A percentile compares a stretch with the other conserved stretches of the same genome.
Conservation (phyloP, 1,140 invertebrate species). For the Adoxophyes honmai region DNA sequence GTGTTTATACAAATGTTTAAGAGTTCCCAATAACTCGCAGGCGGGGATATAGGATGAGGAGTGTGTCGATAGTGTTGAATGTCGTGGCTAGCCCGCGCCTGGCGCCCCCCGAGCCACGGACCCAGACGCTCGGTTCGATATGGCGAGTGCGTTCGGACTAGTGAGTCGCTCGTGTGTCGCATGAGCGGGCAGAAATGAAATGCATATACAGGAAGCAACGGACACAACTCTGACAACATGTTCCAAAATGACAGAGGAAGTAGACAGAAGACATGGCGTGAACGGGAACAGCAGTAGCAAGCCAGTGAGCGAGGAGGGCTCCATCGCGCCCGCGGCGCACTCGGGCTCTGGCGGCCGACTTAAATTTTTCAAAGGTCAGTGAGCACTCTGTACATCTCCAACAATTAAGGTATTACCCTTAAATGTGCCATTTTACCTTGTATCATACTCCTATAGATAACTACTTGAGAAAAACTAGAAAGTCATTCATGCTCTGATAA, state of each 20-base stretch:
- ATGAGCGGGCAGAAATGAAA: slow-evolving; percentile 75
- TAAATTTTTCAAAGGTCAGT: slow-evolving; percentile 80
- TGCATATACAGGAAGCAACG: slow-evolving; percentile 77
- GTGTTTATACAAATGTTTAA: slow-evolving; percentile 68
- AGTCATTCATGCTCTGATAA: slow-evolving; percentile 77
- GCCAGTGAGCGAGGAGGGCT: slow-evolving; percentile 57
- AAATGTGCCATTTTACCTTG: neutral
- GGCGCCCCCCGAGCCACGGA: slow-evolving; percentile 47
- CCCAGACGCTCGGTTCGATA: slow-evolving; percentile 46
- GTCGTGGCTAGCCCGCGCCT: slow-evolving; percentile 46
- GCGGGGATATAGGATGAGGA: slow-evolving; percentile 71
- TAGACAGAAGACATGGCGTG: slow-evolving; percentile 80
- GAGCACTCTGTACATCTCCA: neutral
- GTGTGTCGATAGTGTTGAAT: slow-evolving; percentile 60
- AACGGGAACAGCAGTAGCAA: slow-evolving; percentile 79
- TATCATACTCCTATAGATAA: slow-evolving; percentile 9
- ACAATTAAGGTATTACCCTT: neutral
- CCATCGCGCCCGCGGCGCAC: slow-evolving; percentile 52
- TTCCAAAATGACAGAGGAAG: slow-evolving; percentile 82
- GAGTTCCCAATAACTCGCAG: slow-evolving; percentile 57
- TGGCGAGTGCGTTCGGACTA: slow-evolving; percentile 63
- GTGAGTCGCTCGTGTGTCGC: slow-evolving; percentile 57
- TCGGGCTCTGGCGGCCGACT: slow-evolving; percentile 76
- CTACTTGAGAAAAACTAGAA: slow-evolving; percentile 60
- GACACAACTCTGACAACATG: slow-evolving; percentile 80